Conservation (phyloP, 2,797 vertebrate genomes). For the Melanotaenia parkinsoni region DNA sequence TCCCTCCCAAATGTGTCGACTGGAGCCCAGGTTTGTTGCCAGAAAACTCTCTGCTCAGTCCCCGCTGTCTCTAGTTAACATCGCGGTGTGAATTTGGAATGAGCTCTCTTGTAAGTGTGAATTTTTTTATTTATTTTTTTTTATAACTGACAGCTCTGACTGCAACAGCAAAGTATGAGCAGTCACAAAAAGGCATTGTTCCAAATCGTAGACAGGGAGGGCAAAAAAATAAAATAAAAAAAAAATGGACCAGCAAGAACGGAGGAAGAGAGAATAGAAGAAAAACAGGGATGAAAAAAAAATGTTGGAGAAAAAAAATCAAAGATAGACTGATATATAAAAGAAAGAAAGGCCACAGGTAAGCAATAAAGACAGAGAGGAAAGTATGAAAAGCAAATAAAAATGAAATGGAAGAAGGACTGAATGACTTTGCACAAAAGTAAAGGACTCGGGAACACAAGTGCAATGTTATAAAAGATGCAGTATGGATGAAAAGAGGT, state of each 20-base stretch:
- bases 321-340: not conserved
- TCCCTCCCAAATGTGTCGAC: conserved; percentile 4
- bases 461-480: not conserved
- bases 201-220: not conserved
- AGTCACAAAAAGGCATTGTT: conserved; percentile 19
- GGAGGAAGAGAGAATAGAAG: not conserved
- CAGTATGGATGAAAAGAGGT: not conserved
- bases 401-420: not conserved
- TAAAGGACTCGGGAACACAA: not conserved
- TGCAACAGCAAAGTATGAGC: conserved; percentile 20
- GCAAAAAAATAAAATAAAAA: not conserved
- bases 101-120: conserved; percentile 30
- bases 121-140: conserved; percentile 31
- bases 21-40: conserved; percentile 19
- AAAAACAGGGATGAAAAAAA: not conserved
- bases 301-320: not conserved
- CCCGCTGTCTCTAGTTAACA: conserved; percentile 28
- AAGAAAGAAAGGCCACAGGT: not conserved
- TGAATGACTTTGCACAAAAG: not conserved
- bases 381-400: not conserved
- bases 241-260: conserved; percentile 2
- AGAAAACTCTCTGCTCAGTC: conserved; percentile 4
- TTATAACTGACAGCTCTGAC: conserved; percentile 23
- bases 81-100: conserved; percentile 41
- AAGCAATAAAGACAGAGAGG: not conserved